Evolutionary conservation across 2,113 vertebrate species (phyloP).

Genomic region (Chloroceryle aenea): DNA sequence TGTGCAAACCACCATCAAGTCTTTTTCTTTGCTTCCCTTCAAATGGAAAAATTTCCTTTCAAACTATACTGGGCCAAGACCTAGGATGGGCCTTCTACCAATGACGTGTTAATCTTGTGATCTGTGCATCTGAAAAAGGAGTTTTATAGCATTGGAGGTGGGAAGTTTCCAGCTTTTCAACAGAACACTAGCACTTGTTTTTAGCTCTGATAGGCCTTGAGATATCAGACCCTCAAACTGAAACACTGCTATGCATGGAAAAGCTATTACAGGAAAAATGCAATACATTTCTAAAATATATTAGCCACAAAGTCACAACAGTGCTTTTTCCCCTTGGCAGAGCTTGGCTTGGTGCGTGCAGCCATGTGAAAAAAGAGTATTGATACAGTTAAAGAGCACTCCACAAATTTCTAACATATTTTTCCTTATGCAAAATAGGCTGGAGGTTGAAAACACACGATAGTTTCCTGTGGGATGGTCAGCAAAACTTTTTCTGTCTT

Average conservation of each 20-base stretch:
- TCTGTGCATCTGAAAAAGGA: neutral
- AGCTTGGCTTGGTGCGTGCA: neutral
- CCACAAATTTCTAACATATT: constrained; percentile 41
- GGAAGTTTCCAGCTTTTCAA: constrained; percentile 37
- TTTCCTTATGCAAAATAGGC: constrained; percentile 48
- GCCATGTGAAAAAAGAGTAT: constrained; percentile 22
- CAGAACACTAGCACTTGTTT: constrained; percentile 1
- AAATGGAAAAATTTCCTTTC: neutral
- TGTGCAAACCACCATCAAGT: neutral
- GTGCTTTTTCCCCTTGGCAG: neutral
- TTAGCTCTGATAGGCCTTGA: constrained; percentile 27
- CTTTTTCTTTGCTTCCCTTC: neutral
- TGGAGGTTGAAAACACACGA: neutral
- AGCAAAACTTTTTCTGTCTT: neutral
- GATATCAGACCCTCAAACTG: constrained; percentile 38
- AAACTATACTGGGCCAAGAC: neutral
- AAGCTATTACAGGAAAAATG: constrained; percentile 55
- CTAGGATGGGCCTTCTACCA: neutral
- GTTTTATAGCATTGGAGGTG: neutral
- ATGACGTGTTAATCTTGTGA: neutral
- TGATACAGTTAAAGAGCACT: neutral
- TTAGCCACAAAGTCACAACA: constrained; percentile 30
- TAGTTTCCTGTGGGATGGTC: constrained; percentile 13
- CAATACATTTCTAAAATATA: constrained; percentile 33
- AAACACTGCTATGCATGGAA: constrained; percentile 64